Conservation (phyloP, 1,140 invertebrate genomes). For the Berghia stephanieae region DNA sequence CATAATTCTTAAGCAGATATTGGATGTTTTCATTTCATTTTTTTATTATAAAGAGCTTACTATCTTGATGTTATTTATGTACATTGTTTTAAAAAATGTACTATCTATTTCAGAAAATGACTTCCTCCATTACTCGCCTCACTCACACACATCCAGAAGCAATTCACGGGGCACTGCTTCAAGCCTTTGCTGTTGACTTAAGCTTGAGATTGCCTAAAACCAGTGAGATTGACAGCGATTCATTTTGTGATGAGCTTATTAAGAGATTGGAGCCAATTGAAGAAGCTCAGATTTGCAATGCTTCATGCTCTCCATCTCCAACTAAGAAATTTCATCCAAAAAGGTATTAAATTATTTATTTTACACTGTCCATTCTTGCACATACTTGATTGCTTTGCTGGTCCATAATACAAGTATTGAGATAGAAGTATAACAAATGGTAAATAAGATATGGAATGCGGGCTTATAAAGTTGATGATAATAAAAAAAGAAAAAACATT, state of each 20-base stretch:
- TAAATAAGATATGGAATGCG: too few relatives aligned
- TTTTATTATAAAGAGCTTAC: too few relatives aligned
- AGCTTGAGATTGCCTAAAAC: slow-evolving; percentile 53
- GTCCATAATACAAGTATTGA: too few relatives aligned
- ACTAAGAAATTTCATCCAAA: not conserved
- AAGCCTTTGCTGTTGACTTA: slow-evolving; percentile 62
- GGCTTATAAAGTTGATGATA: too few relatives aligned
- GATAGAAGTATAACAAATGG: too few relatives aligned
- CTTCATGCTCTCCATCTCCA: not conserved
- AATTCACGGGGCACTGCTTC: slow-evolving; percentile 76
- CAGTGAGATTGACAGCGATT: slow-evolving; percentile 47
- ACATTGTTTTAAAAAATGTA: slow-evolving; percentile 6
- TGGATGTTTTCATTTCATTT: too few relatives aligned
- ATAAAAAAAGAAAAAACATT: too few relatives aligned
- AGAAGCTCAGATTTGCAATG: slow-evolving; percentile 57
- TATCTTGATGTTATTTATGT: too few relatives aligned
- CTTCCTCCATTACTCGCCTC: slow-evolving; percentile 65
- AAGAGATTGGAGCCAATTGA: slow-evolving; percentile 74
- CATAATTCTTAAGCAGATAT: too few relatives aligned
- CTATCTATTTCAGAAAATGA: slow-evolving; percentile 44
- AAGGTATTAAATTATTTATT: too few relatives aligned
- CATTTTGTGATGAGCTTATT: slow-evolving; percentile 72
- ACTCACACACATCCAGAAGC: slow-evolving; percentile 77
- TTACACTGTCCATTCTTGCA: too few relatives aligned
- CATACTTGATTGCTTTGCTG: too few relatives aligned